A percentile compares a stretch with the other conserved stretches of the same genome.
Evolutionary conservation across 2,888 invertebrate genomes (phyloP).

Genomic region (Pammene aurita): DNA sequence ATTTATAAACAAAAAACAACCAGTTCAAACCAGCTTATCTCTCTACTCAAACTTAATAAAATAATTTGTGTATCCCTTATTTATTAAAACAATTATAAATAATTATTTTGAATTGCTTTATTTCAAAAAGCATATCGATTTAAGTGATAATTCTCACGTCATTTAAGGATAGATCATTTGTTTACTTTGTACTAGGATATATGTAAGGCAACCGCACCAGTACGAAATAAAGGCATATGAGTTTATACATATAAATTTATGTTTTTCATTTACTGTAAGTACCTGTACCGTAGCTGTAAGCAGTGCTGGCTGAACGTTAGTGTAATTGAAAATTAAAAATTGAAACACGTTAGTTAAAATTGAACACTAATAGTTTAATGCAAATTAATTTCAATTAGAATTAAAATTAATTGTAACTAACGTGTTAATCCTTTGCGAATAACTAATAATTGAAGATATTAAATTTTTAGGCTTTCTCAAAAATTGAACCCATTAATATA

Average conservation of each 20-base stretch:
- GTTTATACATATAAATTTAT: constrained; percentile 66
- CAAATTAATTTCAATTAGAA: no score
- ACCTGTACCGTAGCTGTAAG: no score
- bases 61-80: constrained; percentile 49
- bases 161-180: constrained; percentile 65
- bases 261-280: neutral
- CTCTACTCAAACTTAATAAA: constrained; percentile 39
- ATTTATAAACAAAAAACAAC: constrained; percentile 17
- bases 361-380: no score
- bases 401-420: no score
- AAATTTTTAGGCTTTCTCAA: no score
- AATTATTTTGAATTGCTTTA: constrained; percentile 60
- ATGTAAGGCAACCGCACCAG: constrained; percentile 82
- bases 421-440: no score
- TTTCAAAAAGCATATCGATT: constrained; percentile 72
- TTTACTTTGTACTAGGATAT: constrained; percentile 76
- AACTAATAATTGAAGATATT: no score
- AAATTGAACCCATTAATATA: no score
- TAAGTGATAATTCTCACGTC: constrained; percentile 69
- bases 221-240: constrained; percentile 83
- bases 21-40: constrained; percentile 2
- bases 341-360: no score
- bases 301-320: no score
- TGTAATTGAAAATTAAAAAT: no score
- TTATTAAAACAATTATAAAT: constrained; percentile 55